Percentiles rank a stretch among this genome's conserved stretches.
phyloP scores from a whole-genome alignment of 2,113 vertebrate genomes.

The Chionis minor region DNA sequence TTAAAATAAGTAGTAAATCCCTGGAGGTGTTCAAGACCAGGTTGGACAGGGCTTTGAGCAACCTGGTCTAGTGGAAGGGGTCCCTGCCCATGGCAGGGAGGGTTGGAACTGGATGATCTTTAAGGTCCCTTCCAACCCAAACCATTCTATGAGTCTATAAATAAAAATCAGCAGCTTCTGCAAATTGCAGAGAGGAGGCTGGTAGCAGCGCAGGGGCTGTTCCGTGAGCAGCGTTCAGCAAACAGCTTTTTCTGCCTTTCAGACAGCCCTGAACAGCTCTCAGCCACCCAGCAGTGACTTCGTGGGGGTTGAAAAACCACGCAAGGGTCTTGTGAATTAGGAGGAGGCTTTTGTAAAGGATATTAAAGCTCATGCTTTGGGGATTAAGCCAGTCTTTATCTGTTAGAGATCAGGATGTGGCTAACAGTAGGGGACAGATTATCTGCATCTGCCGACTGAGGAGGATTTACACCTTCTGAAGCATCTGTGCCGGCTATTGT shows the following conservation, averaged over 20 bases:
- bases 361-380: constrained; percentile 53
- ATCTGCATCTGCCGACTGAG: constrained; percentile 7
- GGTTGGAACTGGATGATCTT: not conserved
- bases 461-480: constrained; percentile 56
- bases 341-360: constrained; percentile 27
- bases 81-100: not conserved
- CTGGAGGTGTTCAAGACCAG: not conserved
- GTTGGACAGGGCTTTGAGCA: not conserved
- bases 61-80: not conserved
- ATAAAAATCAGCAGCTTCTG: not conserved
- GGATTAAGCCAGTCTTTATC: constrained; percentile 56
- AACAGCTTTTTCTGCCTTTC: not conserved
- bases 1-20: not conserved
- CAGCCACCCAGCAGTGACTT: not conserved
- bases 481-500: constrained; percentile 39
- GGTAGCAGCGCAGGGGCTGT: not conserved
- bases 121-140: not conserved
- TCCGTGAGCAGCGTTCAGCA: rapidly evolving
- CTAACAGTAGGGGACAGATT: constrained; percentile 53
- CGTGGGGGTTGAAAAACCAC: not conserved
- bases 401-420: constrained; percentile 49
- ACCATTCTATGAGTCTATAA: not conserved
- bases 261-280: not conserved
- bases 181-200: not conserved
- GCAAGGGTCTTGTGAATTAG: not conserved